phyloP scores from a whole-genome alignment of 2,113 vertebrate genomes.

The Forbesichthys papilliferus region DNA sequence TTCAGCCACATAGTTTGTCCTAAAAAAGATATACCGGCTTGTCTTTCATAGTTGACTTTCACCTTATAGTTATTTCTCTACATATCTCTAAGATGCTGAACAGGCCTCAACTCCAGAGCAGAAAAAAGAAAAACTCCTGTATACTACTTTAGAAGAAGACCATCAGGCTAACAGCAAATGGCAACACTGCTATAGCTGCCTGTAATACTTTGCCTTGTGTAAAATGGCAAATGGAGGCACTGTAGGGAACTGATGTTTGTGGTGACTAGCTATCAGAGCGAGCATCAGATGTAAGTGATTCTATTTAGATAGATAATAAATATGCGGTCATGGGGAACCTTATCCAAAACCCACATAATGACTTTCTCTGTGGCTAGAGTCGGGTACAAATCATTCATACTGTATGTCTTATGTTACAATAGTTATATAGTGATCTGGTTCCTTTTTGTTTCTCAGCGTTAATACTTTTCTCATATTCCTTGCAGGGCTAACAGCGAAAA shows the following conservation, averaged over 20 bases:
- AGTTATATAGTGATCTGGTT: slow-evolving; percentile 62
- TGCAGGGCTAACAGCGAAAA: slow-evolving; percentile 60
- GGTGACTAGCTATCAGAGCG: slow-evolving; percentile 71
- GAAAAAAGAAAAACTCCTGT: no score
- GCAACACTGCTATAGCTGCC: slow-evolving; percentile 51
- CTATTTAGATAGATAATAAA: slow-evolving; percentile 81
- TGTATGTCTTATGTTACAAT: slow-evolving; percentile 48
- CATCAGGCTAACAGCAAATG: slow-evolving; percentile 62
- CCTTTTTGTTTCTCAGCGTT: slow-evolving; percentile 53
- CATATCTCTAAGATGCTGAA: slow-evolving; percentile 34
- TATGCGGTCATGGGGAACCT: slow-evolving; percentile 76
- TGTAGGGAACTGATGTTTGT: slow-evolving; percentile 61
- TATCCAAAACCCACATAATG: slow-evolving; percentile 75
- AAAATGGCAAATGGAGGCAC: slow-evolving; percentile 57
- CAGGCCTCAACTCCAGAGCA: slow-evolving; percentile 28
- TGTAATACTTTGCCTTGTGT: slow-evolving; percentile 61
- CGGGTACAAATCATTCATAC: slow-evolving; percentile 57
- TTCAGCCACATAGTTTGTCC: neutral
- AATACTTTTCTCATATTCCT: slow-evolving; percentile 65
- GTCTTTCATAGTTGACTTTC: neutral
- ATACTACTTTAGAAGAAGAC: slow-evolving; percentile 29
- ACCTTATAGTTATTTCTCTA: slow-evolving; percentile 41
- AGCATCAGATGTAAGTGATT: slow-evolving; percentile 78
- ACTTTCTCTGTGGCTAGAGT: slow-evolving; percentile 65
- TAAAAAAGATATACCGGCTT: slow-evolving; percentile 19